phyloP scores from a whole-genome alignment of 1,140 invertebrate species.

The Zaprionus vittiger region DNA sequence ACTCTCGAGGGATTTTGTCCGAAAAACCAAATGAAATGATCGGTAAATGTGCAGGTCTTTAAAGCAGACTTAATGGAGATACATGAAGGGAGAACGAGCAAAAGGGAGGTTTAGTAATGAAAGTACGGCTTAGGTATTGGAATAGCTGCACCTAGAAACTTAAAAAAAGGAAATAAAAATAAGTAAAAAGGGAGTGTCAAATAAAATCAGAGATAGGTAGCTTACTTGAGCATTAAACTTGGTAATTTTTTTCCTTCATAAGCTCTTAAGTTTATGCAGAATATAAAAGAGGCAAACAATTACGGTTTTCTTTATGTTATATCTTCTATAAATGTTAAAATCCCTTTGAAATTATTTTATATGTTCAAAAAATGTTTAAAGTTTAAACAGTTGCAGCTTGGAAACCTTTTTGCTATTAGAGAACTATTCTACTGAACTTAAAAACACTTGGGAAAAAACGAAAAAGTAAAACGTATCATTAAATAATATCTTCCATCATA shows the following conservation, averaged over 20 bases:
- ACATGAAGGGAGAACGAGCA: background rate
- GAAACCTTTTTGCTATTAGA: too few species aligned
- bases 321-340: too few species aligned
- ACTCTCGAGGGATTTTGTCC: slow-evolving; percentile 38
- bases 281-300: too few species aligned
- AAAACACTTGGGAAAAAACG: too few species aligned
- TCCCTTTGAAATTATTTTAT: too few species aligned
- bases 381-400: too few species aligned
- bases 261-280: background rate
- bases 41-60: background rate
- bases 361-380: too few species aligned
- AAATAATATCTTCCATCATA: too few species aligned
- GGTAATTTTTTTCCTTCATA: background rate
- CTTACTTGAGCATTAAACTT: background rate
- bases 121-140: background rate
- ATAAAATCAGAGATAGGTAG: background rate
- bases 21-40: slow-evolving; percentile 21
- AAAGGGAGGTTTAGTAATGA: background rate
- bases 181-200: background rate
- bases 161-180: background rate
- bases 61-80: slow-evolving; percentile 1
- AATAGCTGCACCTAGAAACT: background rate
- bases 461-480: too few species aligned
- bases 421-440: too few species aligned
- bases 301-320: too few species aligned